phyloP scores from a whole-genome alignment of 1,140 invertebrate genomes.

The Drosophila nigromelanica region DNA sequence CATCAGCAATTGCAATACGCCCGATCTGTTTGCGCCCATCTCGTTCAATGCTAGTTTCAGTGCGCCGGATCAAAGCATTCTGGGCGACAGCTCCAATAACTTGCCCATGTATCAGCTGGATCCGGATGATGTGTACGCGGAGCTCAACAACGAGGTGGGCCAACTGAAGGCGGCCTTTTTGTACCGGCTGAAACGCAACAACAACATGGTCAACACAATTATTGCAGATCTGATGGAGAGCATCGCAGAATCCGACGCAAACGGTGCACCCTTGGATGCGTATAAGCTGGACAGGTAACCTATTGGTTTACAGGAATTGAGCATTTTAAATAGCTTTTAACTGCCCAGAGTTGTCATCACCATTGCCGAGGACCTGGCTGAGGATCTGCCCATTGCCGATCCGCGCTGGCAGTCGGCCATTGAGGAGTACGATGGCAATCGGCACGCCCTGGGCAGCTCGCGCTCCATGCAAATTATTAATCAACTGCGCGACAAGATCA shows the following conservation, averaged over 20 bases:
- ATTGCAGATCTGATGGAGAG: constrained; percentile 88
- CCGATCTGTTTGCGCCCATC: constrained; percentile 43
- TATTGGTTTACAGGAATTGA: constrained; percentile 86
- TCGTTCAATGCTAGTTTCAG: constrained; percentile 44
- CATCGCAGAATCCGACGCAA: constrained; percentile 79
- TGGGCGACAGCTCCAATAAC: constrained; percentile 83
- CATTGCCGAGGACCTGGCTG: constrained; percentile 91
- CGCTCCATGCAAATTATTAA: constrained; percentile 91
- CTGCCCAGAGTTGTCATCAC: constrained; percentile 87
- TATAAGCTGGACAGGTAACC: constrained; percentile 67
- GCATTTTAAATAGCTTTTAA: background rate
- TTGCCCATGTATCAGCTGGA: constrained; percentile 89
- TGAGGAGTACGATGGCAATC: constrained; percentile 46
- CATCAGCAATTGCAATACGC: constrained; percentile 62
- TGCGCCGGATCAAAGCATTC: constrained; percentile 30
- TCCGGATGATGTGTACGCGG: constrained; percentile 88
- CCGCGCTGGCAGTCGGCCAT: constrained; percentile 89
- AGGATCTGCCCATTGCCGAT: constrained; percentile 95
- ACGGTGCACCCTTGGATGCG: constrained; percentile 55
- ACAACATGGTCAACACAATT: constrained; percentile 87
- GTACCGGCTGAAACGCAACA: constrained; percentile 86
- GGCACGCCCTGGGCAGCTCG: constrained; percentile 86
- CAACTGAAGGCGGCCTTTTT: constrained; percentile 93
- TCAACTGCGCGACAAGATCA: constrained; percentile 94
- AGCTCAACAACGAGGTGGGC: constrained; percentile 87